Percentiles rank a stretch among this genome's conserved stretches.
These are phyloP conservation scores for Euleptes europaea DNA, from an alignment of 2,113 vertebrate genomes.

Conservation along the genomic window DNA sequence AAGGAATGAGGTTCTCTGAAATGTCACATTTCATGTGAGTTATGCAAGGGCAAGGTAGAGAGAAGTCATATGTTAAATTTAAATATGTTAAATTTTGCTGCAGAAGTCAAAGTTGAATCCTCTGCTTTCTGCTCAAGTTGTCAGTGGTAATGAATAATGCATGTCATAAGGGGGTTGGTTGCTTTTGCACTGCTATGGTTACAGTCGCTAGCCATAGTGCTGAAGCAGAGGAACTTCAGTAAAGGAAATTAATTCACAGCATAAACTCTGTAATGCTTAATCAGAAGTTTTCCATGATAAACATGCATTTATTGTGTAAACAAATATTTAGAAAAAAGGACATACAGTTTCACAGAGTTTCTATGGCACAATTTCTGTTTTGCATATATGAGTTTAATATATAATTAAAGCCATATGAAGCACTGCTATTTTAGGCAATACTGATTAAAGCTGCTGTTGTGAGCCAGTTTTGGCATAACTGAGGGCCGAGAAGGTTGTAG, in stretches of 20 bases:
- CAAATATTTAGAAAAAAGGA: background rate
- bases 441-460: background rate
- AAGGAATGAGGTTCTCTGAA: rapidly evolving
- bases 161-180: background rate
- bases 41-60: background rate
- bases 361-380: background rate
- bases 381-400: background rate
- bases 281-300: rapidly evolving
- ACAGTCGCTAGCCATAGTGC: constrained; percentile 68
- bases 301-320: rapidly evolving
- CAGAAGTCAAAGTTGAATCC: background rate
- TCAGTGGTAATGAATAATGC: background rate
- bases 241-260: background rate
- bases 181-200: background rate
- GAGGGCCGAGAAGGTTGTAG: background rate
- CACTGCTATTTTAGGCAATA: background rate
- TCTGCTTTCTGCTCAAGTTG: background rate
- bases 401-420: background rate
- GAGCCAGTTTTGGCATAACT: background rate
- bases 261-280: rapidly evolving
- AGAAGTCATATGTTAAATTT: background rate
- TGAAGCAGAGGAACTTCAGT: constrained; percentile 28
- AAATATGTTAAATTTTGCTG: background rate
- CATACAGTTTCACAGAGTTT: background rate
- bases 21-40: background rate